Evolutionary conservation across 1,140 invertebrate species (phyloP), one percentile per base, ranked within the genome.

Genomic region (Eciton burchellii): DNA sequence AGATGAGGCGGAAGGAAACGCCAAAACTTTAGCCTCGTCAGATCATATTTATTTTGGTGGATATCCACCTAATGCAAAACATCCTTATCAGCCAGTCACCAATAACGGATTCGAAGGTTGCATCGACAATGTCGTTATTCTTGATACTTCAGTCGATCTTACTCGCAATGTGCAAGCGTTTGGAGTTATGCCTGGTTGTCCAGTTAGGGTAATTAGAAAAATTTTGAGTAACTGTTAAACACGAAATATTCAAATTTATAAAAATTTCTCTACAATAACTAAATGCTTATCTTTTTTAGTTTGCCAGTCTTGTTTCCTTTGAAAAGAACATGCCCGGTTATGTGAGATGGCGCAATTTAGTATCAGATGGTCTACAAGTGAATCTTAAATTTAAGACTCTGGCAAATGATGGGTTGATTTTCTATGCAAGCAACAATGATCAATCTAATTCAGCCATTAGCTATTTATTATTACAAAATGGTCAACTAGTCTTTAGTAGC

Each of bases 61-160:
- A 1, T 97, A 97, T 92, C 96, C 97, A 0, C 94, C 95, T 2
- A 82, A 87, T 8, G 83, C 73, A 0, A 94, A 95, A n/a, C 96
- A 96, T 87, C 93, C 94, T 26, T 96, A 96, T 65, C 91, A 93
- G 14, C 94, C 96, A 45, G 96, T 97, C 0, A 96, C 96, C 0
- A 95, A 95, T 59, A 93, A 95, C 29, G 97, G 97, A 66, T 99
- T 99, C 92, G 98, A 99, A 89, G 99, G 99, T 3, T 99, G 99
- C 91, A 97, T 99, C 54, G 96, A 98, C 87, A 95, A 97, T 81
- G 96, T 99, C 1, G 94, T 95, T 24, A 96, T 99, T 62, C 95
- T 96, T 11, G 95, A 96, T 0, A 95, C 95, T 8, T 95, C 95
- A n/a, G 95, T 98, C 41, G 97, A 99, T 92, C 94, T 99, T 0